These are phyloP conservation scores for Himalopsyche kuldschensis DNA, from an alignment of 2,888 invertebrate species.

Conservation along the genomic window DNA sequence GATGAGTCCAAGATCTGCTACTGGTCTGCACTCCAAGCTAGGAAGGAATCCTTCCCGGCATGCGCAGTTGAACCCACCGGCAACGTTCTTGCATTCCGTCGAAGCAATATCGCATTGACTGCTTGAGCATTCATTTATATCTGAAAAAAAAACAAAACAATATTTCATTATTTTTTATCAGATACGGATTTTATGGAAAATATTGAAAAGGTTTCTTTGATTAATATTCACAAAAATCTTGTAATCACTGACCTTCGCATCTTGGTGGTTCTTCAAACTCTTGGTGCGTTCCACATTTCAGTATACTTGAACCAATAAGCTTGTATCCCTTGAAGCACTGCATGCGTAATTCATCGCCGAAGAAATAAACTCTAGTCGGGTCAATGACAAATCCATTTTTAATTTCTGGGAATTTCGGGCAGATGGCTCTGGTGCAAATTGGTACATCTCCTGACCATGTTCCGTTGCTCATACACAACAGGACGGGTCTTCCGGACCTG, in stretches of 20 bases:
- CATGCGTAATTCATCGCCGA: conserved; percentile 86
- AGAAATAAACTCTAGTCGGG: conserved; percentile 73
- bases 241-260: conserved; percentile 66
- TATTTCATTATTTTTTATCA: neutral
- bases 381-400: conserved; percentile 88
- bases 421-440: conserved; percentile 76
- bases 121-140: conserved; percentile 86
- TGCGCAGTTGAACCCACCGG: conserved; percentile 87
- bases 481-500: conserved; percentile 83
- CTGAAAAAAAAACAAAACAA: conserved; percentile 47
- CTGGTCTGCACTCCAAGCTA: conserved; percentile 86
- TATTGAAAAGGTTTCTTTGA: too few species aligned
- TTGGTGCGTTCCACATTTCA: conserved; percentile 84
- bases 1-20: conserved; percentile 83
- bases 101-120: conserved; percentile 89
- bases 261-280: conserved; percentile 80
- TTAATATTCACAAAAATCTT: neutral
- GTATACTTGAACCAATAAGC: conserved; percentile 79
- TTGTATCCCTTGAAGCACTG: conserved; percentile 91
- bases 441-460: conserved; percentile 94
- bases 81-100: conserved; percentile 86
- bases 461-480: conserved; percentile 93
- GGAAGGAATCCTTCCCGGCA: conserved; percentile 82
- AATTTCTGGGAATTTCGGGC: conserved; percentile 76
- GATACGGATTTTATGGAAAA: neutral